Evolutionary conservation across 1,140 invertebrate species (phyloP).

Genomic region (Drepana arcuata): DNA sequence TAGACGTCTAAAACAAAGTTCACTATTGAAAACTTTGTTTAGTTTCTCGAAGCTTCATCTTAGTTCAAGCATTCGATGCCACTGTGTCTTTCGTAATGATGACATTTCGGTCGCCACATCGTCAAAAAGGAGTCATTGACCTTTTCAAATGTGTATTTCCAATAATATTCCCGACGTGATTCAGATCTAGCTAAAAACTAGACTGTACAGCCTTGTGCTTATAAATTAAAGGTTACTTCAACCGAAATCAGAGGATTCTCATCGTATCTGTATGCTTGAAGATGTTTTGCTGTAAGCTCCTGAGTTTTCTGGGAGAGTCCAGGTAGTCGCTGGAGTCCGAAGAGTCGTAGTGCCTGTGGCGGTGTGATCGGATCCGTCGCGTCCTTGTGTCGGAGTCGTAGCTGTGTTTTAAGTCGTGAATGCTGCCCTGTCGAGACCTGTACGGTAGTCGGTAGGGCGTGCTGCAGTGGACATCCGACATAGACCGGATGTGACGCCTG

Average conservation of each 20-base stretch:
- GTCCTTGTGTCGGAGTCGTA: slow-evolving; percentile 59
- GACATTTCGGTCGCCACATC: too few relatives aligned
- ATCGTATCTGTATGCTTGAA: slow-evolving; percentile 58
- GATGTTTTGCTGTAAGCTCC: slow-evolving; percentile 45
- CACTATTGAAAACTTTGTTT: slow-evolving; percentile 1
- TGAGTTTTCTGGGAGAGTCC: slow-evolving; percentile 33
- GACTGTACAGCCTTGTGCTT: too few relatives aligned
- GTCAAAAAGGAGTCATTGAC: too few relatives aligned
- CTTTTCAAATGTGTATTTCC: too few relatives aligned
- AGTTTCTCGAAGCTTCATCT: not conserved
- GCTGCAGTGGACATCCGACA: slow-evolving; percentile 62
- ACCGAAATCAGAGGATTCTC: slow-evolving; percentile 43
- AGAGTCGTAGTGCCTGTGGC: slow-evolving; percentile 34
- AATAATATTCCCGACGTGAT: slow-evolving; percentile 17
- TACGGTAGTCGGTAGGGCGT: slow-evolving; percentile 48
- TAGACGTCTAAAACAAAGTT: slow-evolving; percentile 1
- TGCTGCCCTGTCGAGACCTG: slow-evolving; percentile 38
- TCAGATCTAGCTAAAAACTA: slow-evolving; percentile 29
- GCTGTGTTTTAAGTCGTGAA: too few relatives aligned
- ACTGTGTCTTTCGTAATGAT: too few relatives aligned
- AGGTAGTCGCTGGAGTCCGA: slow-evolving; percentile 55
- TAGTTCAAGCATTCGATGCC: too few relatives aligned
- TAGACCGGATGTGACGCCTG: slow-evolving; percentile 55
- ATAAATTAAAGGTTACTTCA: too few relatives aligned
- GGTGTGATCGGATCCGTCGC: slow-evolving; percentile 32